Conservation (phyloP, 2,888 invertebrate species). For the Rhopalosiphum nymphaeae region DNA sequence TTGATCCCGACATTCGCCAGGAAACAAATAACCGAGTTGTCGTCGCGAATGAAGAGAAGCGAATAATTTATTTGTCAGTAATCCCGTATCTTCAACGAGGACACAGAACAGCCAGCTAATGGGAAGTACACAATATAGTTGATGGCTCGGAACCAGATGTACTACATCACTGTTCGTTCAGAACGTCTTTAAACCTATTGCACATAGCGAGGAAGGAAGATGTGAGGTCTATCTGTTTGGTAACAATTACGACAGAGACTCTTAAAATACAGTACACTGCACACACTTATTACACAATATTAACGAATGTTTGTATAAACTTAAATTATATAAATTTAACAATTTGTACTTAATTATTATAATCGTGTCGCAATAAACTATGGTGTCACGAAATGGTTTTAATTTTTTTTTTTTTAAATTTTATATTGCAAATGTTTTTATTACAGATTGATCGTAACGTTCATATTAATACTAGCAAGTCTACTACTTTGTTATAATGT, state of each 20-base stretch:
- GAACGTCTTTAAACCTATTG: neutral
- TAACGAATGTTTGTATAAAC: neutral
- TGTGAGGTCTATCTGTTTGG: neutral
- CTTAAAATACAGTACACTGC: neutral
- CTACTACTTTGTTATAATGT: neutral
- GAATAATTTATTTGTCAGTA: neutral
- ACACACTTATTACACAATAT: neutral
- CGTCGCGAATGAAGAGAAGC: neutral
- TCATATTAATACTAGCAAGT: neutral
- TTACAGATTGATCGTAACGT: neutral
- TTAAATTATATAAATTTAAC: neutral
- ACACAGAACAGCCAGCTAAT: neutral
- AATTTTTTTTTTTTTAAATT: neutral
- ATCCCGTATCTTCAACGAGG: neutral
- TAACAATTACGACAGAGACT: neutral
- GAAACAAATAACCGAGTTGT: neutral
- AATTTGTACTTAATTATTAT: neutral
- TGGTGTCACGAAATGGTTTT: neutral
- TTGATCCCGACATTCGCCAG: neutral
- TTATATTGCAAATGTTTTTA: neutral
- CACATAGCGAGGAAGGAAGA: neutral
- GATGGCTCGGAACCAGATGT: neutral
- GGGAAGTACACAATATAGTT: conserved; percentile 13
- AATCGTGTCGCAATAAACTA: neutral
- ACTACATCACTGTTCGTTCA: neutral